Conservation (phyloP, 2,797 vertebrate genomes). For the Sphenopsis melanotis region DNA sequence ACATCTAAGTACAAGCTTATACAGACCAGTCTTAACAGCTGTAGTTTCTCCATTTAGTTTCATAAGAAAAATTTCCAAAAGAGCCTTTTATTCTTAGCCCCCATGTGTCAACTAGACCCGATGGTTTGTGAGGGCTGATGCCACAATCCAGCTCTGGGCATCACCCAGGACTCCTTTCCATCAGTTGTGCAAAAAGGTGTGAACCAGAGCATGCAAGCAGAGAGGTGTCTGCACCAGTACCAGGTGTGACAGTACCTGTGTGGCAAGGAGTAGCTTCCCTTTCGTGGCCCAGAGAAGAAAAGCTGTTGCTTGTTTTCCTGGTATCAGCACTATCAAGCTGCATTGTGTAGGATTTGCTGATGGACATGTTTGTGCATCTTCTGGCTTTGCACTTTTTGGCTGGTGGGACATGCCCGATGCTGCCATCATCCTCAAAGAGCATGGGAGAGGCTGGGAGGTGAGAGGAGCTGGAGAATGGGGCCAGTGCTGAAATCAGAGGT, state of each 20-base stretch:
- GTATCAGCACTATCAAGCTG: neutral
- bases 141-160: neutral
- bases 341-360: neutral
- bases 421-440: neutral
- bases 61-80: neutral
- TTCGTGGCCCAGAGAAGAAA: neutral
- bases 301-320: neutral
- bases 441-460: neutral
- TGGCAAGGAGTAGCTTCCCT: neutral
- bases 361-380: neutral
- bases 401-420: neutral
- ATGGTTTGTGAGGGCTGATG: neutral
- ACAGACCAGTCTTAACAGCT: neutral
- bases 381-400: neutral
- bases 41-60: neutral
- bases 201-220: neutral
- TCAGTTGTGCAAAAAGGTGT: neutral
- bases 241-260: neutral
- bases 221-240: neutral
- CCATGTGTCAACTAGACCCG: fast-evolving
- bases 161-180: neutral
- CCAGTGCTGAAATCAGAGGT: neutral
- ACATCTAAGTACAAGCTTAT: neutral
- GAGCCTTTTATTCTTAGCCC: neutral
- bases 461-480: neutral